Percentiles rank a stretch among this genome's conserved stretches.
phyloP scores from a whole-genome alignment of 2,888 invertebrate species.

The Odontothrips loti region DNA sequence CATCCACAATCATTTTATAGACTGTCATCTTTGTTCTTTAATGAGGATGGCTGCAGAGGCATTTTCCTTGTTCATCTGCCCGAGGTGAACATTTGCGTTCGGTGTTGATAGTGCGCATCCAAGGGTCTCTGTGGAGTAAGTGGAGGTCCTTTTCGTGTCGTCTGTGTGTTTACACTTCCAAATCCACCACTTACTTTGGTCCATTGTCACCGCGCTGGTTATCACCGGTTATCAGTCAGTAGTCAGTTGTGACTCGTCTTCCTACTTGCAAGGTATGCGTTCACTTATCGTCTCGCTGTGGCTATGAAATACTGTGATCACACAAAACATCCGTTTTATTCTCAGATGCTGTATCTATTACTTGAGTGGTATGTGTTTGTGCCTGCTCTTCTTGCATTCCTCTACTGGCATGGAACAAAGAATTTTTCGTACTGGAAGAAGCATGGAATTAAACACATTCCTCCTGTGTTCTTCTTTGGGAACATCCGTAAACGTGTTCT shows the following conservation, averaged over 20 bases:
- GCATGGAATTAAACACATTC: background rate
- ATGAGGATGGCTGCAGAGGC: too few species aligned
- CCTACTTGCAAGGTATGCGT: background rate
- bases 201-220: background rate
- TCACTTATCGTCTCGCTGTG: too few species aligned
- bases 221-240: background rate
- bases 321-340: background rate
- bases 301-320: background rate
- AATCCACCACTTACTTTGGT: background rate
- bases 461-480: constrained; percentile 51
- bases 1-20: background rate
- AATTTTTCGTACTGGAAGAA: constrained; percentile 4
- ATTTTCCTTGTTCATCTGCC: too few species aligned
- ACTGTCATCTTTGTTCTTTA: background rate
- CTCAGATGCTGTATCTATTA: background rate
- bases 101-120: background rate
- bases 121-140: background rate
- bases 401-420: constrained; percentile 5
- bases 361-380: background rate
- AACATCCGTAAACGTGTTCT: constrained; percentile 50
- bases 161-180: background rate
- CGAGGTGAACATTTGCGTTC: background rate
- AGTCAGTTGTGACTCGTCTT: background rate
- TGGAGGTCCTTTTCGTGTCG: background rate
- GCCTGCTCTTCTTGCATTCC: background rate